Evolutionary conservation across 2,797 vertebrate genomes (phyloP).

Genomic region (Salarias fasciatus): DNA sequence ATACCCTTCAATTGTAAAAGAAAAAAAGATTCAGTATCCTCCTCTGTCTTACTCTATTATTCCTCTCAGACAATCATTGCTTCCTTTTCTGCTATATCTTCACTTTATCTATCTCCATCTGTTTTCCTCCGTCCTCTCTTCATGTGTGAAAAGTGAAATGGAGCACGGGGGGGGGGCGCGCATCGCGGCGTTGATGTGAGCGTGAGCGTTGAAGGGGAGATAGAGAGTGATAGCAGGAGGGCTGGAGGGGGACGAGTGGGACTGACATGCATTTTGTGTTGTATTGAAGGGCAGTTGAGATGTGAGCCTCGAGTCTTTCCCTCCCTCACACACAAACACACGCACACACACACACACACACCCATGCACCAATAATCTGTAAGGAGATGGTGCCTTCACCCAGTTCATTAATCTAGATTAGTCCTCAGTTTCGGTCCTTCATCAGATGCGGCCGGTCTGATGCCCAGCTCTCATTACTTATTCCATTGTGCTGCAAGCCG

Average conservation of each 20-base stretch:
- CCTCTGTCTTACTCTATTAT: constrained; percentile 12
- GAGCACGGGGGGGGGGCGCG: constrained; percentile 65
- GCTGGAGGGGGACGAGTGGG: constrained; percentile 40
- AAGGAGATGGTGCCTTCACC: constrained; percentile 39
- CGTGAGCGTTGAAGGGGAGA: constrained; percentile 47
- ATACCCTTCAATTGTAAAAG: constrained; percentile 3
- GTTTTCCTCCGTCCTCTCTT: constrained; percentile 33
- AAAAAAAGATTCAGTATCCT: not conserved
- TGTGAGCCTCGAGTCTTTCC: constrained; percentile 22
- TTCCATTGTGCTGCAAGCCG: constrained; percentile 33
- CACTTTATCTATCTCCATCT: constrained; percentile 42
- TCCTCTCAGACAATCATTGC: constrained; percentile 8
- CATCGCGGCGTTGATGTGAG: constrained; percentile 64
- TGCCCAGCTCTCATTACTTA: constrained; percentile 33
- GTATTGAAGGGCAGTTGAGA: constrained; percentile 55
- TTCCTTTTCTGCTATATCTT: constrained; percentile 11
- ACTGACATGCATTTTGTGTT: constrained; percentile 52
- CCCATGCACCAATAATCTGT: constrained; percentile 30
- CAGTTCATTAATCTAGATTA: constrained; percentile 71
- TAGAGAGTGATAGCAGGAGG: constrained; percentile 46
- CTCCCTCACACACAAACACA: not conserved
- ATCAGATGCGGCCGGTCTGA: constrained; percentile 51
- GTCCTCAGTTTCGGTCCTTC: constrained; percentile 57
- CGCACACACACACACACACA: constrained; percentile 25
- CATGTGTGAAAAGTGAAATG: constrained; percentile 60